phyloP scores from a whole-genome alignment of 2,113 vertebrate genomes.

The Dasyurus viverrinus region DNA sequence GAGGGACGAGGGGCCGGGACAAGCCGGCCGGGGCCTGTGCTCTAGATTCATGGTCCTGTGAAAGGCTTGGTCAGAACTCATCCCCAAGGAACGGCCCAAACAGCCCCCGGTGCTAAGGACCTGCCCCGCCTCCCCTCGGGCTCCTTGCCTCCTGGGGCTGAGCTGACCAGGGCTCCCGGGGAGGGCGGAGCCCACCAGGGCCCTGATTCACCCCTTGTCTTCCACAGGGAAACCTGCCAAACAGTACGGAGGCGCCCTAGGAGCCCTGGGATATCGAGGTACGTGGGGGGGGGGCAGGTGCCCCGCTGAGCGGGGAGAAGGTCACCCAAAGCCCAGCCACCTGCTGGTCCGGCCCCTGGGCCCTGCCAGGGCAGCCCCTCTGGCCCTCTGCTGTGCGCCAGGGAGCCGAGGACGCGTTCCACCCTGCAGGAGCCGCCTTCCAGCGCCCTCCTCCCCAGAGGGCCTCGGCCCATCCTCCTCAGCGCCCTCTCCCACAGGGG shows the following conservation, averaged over 20 bases:
- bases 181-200: no score
- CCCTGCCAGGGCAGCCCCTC: not conserved
- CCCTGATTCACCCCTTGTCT: not conserved
- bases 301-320: not conserved
- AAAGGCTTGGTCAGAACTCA: not conserved
- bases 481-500: not conserved
- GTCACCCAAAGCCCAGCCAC: no score
- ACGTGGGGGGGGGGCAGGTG: not conserved
- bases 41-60: not conserved
- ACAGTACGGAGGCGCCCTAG: constrained; percentile 67
- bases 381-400: not conserved
- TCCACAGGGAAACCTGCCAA: constrained; percentile 71
- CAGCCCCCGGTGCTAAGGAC: not conserved
- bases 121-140: not conserved
- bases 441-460: not conserved
- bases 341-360: not conserved
- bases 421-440: not conserved
- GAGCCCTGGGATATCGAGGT: constrained; percentile 72
- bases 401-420: not conserved
- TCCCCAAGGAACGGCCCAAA: not conserved
- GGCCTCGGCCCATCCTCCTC: not conserved
- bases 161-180: not conserved
- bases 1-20: not conserved
- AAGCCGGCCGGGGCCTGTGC: not conserved
- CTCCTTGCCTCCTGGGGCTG: not conserved